Conservation (phyloP, 2,888 invertebrate genomes). For the Eurytoma adleriae region DNA sequence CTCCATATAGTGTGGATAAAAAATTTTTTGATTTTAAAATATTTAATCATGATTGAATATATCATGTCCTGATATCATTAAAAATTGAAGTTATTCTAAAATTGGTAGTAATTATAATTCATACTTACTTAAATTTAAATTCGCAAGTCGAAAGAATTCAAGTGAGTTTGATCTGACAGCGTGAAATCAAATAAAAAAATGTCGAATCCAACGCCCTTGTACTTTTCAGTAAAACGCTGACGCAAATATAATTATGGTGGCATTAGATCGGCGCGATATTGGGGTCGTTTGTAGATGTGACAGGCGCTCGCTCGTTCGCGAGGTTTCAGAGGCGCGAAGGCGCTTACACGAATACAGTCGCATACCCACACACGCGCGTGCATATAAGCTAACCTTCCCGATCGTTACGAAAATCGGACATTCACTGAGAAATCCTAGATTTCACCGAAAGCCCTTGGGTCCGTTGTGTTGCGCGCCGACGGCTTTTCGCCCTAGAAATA, state of each 20-base stretch:
- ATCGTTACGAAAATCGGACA: constrained; percentile 56
- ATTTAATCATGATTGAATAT: too few relatives aligned
- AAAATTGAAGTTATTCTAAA: too few relatives aligned
- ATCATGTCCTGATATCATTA: too few relatives aligned
- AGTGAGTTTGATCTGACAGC: too few relatives aligned
- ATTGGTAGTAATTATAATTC: too few relatives aligned
- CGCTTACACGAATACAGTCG: constrained; percentile 24
- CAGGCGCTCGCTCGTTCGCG: constrained; percentile 22
- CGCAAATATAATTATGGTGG: constrained; percentile 9
- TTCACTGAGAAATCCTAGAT: constrained; percentile 58
- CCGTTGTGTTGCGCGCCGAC: constrained; percentile 39
- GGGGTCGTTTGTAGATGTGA: constrained; percentile 45
- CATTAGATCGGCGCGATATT: constrained; percentile 34
- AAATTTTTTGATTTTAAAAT: too few relatives aligned
- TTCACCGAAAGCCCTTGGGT: constrained; percentile 60
- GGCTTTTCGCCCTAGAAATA: constrained; percentile 20
- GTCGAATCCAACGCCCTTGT: too few relatives aligned
- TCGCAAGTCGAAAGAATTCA: too few relatives aligned
- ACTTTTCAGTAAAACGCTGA: not conserved
- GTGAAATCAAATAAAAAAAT: too few relatives aligned
- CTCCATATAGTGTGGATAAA: too few relatives aligned
- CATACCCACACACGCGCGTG: not conserved
- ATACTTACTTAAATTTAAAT: too few relatives aligned
- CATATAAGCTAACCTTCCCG: constrained; percentile 41
- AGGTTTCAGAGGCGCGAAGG: constrained; percentile 43